Evolutionary conservation across 2,113 vertebrate genomes (phyloP), one percentile per base, ranked within the genome.

Genomic region (Ceratotherium simum): DNA sequence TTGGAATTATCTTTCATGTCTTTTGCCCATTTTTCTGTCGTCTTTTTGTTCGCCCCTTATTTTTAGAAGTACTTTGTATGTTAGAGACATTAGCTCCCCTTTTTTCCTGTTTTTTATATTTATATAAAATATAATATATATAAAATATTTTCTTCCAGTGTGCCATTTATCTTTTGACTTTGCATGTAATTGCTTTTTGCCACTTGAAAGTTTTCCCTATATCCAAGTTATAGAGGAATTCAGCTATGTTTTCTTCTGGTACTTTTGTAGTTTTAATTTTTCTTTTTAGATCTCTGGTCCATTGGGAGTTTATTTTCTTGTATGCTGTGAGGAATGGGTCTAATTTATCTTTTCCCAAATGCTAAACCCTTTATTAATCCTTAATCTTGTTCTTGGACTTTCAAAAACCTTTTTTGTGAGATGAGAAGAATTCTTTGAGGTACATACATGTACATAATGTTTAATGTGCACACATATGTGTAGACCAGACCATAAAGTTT

Each of bases 91-190:
- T 67, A 58, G 27, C 14, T 16, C 8, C 20, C 21, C 4, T 1
- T 16, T 72, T 39, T 82, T 20, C 33, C 56, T 78, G 12, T 94
- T 81, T 42, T 64, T 20, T 31, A 21, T 48, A 72, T 91, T 2
- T 72, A 82, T 36, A 18, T 46, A 65, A 65, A 54, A 54, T 16
- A 20, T 48, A 33, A 33, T 42, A 58, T 56, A 29, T 58, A 36
- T 84, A 56, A 65, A 67, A 69, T 64, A 79, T 80, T 93, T 90
- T 65, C 16, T 90, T 16, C 29, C n/a, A 72, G 9, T 42, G 95
- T 94, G 31, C 67, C 69, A 72, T 51, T 81, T 90, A 29, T 91
- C 17, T 78, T 92, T 85, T 96, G 64, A 95, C 16, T 95, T 95
- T 81, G 31, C 36, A n/a, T 58, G 5, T 39, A 62, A 42, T 76